Evolutionary conservation across 2,888 invertebrate genomes (phyloP).

Genomic region (Lysandra bellargus): DNA sequence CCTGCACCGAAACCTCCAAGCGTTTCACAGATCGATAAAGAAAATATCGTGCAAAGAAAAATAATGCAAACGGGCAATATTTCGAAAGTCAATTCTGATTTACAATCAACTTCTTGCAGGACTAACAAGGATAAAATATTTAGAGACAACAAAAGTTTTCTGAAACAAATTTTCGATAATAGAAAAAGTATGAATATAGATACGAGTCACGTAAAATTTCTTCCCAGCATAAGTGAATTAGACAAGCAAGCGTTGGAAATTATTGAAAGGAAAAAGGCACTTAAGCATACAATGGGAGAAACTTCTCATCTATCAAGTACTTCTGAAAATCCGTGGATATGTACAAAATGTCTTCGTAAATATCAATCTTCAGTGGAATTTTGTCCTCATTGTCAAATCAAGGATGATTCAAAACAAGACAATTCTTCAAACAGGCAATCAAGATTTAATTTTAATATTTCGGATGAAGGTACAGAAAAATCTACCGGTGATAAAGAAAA

Average conservation of each 20-base stretch:
- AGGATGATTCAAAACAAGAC: constrained; percentile 41
- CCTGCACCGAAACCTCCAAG: constrained; percentile 80
- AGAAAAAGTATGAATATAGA: constrained; percentile 65
- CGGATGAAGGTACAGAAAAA: constrained; percentile 54
- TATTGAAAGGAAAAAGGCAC: constrained; percentile 75
- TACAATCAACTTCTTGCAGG: constrained; percentile 47
- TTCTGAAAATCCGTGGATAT: constrained; percentile 57
- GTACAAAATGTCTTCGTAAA: constrained; percentile 63
- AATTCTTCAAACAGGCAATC: constrained; percentile 36
- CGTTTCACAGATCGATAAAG: constrained; percentile 47
- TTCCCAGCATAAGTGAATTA: constrained; percentile 89
- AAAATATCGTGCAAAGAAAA: constrained; percentile 42
- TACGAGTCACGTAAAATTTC: constrained; percentile 73
- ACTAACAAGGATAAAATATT: constrained; percentile 53
- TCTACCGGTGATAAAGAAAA: constrained; percentile 77
- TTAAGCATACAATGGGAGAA: constrained; percentile 29
- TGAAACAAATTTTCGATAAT: constrained; percentile 75
- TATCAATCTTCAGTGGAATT: constrained; percentile 57
- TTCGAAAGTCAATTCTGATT: constrained; percentile 36
- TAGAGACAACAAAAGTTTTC: constrained; percentile 80
- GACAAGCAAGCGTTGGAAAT: constrained; percentile 90
- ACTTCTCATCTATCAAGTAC: constrained; percentile 31
- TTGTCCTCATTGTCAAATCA: constrained; percentile 57
- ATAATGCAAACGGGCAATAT: constrained; percentile 48
- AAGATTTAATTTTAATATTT: constrained; percentile 46